Evolutionary conservation across 2,888 invertebrate genomes (phyloP).

Genomic region (Drepanosiphum platanoidis): DNA sequence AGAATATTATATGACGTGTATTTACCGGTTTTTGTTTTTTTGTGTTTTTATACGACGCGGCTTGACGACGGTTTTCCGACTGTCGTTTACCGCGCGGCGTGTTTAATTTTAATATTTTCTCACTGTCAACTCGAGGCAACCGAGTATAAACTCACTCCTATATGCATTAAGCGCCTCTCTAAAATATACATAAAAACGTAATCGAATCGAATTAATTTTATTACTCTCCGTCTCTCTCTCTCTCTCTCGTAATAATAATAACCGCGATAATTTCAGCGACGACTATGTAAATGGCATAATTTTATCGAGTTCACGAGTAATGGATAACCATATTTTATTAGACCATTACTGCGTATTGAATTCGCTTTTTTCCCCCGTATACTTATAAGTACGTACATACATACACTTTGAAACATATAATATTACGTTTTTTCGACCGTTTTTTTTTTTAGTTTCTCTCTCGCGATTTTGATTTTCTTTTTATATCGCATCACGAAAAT

Average conservation of each 20-base stretch:
- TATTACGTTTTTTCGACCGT: not conserved
- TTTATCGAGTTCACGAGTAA: conserved; percentile 48
- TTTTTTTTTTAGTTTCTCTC: not conserved
- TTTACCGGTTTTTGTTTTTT: no score
- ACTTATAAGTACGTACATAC: no score
- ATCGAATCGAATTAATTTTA: not conserved
- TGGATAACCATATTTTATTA: conserved; percentile 43
- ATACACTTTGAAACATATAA: not conserved
- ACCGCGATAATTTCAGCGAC: not conserved
- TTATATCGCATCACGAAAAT: not conserved
- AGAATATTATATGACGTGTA: no score
- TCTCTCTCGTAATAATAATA: not conserved
- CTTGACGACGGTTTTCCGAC: no score
- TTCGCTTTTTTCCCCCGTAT: not conserved
- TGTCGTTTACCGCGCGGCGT: no score
- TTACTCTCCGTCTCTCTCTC: no score
- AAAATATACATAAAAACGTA: not conserved
- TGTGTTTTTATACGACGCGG: no score
- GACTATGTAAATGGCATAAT: conserved; percentile 7
- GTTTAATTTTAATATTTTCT: not conserved
- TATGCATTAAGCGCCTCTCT: not conserved
- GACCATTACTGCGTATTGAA: conserved; percentile 52
- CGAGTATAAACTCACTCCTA: not conserved
- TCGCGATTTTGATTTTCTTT: not conserved
- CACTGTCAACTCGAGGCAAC: not conserved